Percentiles rank a stretch among this genome's conserved stretches.
Conservation (phyloP, 2,888 invertebrate genomes). For the Opisthograptis luteolata region DNA sequence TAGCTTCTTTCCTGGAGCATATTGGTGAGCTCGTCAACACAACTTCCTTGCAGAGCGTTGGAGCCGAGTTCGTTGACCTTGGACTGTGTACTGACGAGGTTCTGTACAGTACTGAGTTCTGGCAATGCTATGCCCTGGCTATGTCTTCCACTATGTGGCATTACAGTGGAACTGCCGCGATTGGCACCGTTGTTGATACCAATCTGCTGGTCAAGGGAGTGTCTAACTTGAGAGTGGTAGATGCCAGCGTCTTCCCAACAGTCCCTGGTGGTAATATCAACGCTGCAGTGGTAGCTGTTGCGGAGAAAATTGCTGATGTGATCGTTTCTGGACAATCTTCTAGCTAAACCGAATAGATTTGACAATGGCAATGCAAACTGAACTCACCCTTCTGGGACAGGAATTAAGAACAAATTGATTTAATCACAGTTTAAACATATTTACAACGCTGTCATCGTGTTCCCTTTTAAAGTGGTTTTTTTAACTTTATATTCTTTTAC, state of each 20-base stretch:
- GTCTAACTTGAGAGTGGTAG: slow-evolving; percentile 30
- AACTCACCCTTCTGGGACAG: too few relatives aligned
- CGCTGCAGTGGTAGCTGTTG: slow-evolving; percentile 27
- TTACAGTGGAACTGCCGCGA: slow-evolving; percentile 36
- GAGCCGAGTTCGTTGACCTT: slow-evolving; percentile 22
- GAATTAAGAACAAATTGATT: too few relatives aligned
- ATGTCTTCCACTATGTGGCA: slow-evolving; percentile 44
- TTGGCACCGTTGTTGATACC: slow-evolving; percentile 40
- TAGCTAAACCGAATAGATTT: slow-evolving; percentile 4
- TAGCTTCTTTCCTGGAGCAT: slow-evolving; percentile 15
- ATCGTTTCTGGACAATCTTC: slow-evolving; percentile 16
- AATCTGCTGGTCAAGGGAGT: slow-evolving; percentile 31
- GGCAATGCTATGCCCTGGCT: slow-evolving; percentile 36
- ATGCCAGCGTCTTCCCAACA: slow-evolving; percentile 34
- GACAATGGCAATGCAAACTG: slow-evolving; percentile 11
- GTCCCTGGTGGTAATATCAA: slow-evolving; percentile 30
- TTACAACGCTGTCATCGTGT: too few relatives aligned
- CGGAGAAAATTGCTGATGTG: slow-evolving; percentile 34
- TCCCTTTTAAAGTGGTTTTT: too few relatives aligned
- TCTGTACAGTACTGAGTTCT: slow-evolving; percentile 26
- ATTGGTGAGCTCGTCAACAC: slow-evolving; percentile 19
- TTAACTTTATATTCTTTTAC: too few relatives aligned
- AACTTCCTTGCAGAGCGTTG: slow-evolving; percentile 20
- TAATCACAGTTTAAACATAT: too few relatives aligned
- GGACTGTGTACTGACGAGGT: slow-evolving; percentile 13